Evolutionary conservation across 1,140 invertebrate species (phyloP).

Genomic region (Spodoptera frugiperda): DNA sequence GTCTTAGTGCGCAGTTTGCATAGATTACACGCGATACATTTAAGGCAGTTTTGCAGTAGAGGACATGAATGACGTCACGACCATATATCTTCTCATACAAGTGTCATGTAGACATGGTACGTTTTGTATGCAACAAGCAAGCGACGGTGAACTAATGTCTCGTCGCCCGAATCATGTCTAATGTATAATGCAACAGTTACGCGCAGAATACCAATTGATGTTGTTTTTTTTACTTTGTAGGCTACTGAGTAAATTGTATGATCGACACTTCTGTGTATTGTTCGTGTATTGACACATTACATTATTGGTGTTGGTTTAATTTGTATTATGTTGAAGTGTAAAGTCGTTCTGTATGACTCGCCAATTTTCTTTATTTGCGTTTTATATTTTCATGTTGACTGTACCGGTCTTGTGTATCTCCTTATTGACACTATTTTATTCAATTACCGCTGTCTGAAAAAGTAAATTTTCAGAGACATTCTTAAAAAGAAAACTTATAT

Average conservation of each 20-base stretch:
- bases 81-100: conserved; percentile 41
- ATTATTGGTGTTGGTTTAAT: background rate
- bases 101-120: conserved; percentile 18
- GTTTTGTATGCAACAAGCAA: conserved; percentile 66
- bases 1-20: conserved; percentile 21
- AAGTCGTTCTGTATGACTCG: conserved; percentile 18
- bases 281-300: conserved; percentile 1
- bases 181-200: conserved; percentile 74
- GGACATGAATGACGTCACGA: background rate
- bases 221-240: conserved; percentile 20
- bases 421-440: background rate
- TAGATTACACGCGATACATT: conserved; percentile 11
- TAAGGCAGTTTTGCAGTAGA: conserved; percentile 9
- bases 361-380: conserved; percentile 14
- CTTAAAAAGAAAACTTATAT: too few species aligned
- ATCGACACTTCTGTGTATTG: conserved; percentile 2
- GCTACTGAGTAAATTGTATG: background rate
- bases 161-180: conserved; percentile 66
- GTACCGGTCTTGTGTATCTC: background rate
- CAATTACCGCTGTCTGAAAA: background rate
- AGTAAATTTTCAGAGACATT: too few species aligned
- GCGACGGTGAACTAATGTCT: conserved; percentile 73
- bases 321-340: background rate
- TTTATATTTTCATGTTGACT: background rate
- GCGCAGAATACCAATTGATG: conserved; percentile 62